phyloP scores from a whole-genome alignment of 2,888 invertebrate genomes.

The Terebella lapidaria region DNA sequence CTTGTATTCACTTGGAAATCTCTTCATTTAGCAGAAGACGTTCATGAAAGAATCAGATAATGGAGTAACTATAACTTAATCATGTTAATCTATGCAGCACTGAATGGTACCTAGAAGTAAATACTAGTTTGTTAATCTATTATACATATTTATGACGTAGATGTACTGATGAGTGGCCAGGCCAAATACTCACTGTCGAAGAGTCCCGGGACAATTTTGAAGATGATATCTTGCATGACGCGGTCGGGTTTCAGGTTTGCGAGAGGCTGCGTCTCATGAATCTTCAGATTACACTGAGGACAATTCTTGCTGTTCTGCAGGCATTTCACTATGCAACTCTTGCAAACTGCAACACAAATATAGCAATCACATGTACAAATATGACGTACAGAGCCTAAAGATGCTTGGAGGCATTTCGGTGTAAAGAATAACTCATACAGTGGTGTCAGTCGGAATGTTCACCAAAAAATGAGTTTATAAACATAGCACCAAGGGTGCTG shows the following conservation, averaged over 20 bases:
- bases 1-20: background rate
- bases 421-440: no score
- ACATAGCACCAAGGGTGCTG: no score
- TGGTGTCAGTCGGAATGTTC: no score
- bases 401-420: no score
- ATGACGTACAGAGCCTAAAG: no score
- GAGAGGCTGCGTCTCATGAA: slow-evolving; percentile 51
- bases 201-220: slow-evolving; percentile 48
- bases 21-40: no score
- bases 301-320: slow-evolving; percentile 49
- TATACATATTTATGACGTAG: background rate
- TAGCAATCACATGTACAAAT: no score
- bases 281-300: slow-evolving; percentile 47
- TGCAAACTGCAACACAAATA: slow-evolving; percentile 50
- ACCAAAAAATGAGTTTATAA: no score
- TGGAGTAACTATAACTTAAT: slow-evolving; percentile 1
- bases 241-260: slow-evolving; percentile 46
- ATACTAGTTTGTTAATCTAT: no score
- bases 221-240: slow-evolving; percentile 50
- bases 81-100: background rate
- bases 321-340: slow-evolving; percentile 51
- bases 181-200: slow-evolving; percentile 43
- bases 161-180: background rate
- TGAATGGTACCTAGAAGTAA: no score
- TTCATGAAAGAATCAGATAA: no score